Evolutionary conservation across 2,888 invertebrate species (phyloP).

Genomic region (Cephus pulcher): DNA sequence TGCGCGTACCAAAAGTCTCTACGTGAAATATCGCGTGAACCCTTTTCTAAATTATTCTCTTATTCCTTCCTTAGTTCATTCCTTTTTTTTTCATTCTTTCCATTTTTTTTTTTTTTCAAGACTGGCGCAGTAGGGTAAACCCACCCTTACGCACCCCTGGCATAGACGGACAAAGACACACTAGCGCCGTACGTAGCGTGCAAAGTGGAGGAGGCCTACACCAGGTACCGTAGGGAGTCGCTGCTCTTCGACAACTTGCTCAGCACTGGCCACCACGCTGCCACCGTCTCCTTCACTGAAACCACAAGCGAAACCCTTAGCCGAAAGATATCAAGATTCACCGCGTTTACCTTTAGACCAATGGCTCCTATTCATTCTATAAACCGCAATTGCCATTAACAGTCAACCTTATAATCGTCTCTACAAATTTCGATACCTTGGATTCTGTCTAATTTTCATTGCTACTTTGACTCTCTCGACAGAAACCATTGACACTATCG

Average conservation of each 20-base stretch:
- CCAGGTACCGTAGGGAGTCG: conserved; percentile 61
- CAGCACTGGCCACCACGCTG: conserved; percentile 65
- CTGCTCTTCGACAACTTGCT: conserved; percentile 53
- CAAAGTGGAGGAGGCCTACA: conserved; percentile 62
- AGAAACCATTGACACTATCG: background rate
- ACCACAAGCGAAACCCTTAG: conserved; percentile 34
- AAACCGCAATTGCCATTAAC: background rate
- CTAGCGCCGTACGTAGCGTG: conserved; percentile 38
- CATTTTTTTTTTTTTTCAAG: conserved; percentile 4
- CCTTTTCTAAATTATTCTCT: conserved; percentile 18
- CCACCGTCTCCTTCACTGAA: conserved; percentile 74
- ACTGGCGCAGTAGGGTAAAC: conserved; percentile 11
- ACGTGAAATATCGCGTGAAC: conserved; percentile 7
- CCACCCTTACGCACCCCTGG: conserved; percentile 15
- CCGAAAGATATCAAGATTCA: background rate
- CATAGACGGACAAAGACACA: conserved; percentile 20
- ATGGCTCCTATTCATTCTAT: background rate
- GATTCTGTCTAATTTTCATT: background rate
- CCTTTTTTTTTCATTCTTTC: background rate
- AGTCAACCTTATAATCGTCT: background rate
- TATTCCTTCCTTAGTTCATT: conserved; percentile 15
- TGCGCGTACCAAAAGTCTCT: conserved; percentile 36
- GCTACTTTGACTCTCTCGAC: background rate
- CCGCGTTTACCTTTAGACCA: too few species aligned
- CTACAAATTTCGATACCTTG: background rate